Evolutionary conservation across 2,888 invertebrate species (phyloP).

Genomic region (Cephus spinipes): DNA sequence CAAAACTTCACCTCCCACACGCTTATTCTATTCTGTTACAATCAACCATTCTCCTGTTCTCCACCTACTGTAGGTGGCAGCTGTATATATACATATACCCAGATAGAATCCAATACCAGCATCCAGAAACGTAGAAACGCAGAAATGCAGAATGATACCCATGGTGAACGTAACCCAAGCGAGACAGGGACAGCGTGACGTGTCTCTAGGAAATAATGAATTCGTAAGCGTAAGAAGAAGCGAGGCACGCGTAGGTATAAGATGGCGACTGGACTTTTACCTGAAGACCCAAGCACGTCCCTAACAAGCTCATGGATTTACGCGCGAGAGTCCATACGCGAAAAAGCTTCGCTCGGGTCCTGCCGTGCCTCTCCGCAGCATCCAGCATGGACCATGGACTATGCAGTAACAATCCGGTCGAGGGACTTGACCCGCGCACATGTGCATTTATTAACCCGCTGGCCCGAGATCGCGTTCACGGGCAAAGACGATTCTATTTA

Average conservation of each 20-base stretch:
- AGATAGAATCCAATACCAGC: neutral
- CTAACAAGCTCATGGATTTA: slow-evolving; percentile 7
- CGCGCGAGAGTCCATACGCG: neutral
- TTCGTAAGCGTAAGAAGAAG: neutral
- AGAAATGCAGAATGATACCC: neutral
- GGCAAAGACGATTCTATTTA: slow-evolving; percentile 58
- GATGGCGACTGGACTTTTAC: neutral
- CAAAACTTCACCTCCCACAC: neutral
- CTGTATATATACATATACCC: neutral
- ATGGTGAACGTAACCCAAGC: neutral
- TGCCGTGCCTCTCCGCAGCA: neutral
- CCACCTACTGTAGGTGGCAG: neutral
- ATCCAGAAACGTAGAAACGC: neutral
- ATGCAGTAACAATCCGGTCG: slow-evolving; percentile 3
- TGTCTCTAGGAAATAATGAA: neutral
- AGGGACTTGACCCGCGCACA: slow-evolving; percentile 14
- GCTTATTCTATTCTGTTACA: neutral
- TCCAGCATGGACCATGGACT: neutral
- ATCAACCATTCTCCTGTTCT: neutral
- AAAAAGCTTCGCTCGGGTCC: neutral
- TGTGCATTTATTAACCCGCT: slow-evolving; percentile 52
- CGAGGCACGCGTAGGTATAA: neutral
- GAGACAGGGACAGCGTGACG: neutral
- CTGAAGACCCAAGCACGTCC: neutral
- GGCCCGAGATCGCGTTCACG: slow-evolving; percentile 34